Evolutionary conservation across 2,113 vertebrate genomes (phyloP), one percentile per base, ranked within the genome.

Genomic region (Saccopteryx leptura): DNA sequence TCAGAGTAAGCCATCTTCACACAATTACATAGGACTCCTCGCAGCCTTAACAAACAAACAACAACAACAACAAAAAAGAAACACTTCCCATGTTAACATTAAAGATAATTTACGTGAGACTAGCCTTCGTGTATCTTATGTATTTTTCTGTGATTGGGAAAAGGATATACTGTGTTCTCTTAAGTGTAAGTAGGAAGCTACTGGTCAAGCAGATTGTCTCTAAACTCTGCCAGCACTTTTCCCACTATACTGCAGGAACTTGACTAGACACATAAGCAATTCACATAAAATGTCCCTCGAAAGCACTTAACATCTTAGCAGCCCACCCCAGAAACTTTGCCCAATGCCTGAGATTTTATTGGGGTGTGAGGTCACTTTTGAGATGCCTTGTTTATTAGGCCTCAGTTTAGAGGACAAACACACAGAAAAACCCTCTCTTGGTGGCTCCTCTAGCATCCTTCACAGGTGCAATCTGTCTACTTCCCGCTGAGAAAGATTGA

Each of bases 391-490:
- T 56, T 80, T 46, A 68, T 12, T 63, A 58, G 84, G n/a, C 54
- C 58, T 18, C 1, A 15, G 18, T 75, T 10, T 0, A 88, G 87
- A 85, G 14, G 31, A 17, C 11, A 69, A 71, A 21, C 24, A 7
- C 28, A 31, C 0, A 9, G n/a, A 10, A 31, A 1, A 31, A 18
- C 24, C 39, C 10, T 66, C 31, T 6, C 0, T 1, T 4, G 9
- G 0, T 10, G 39, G 11, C 80, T 85, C 63, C 4, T 88, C 65
- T 46, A 68, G 13, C 4, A n/a, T 31, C 14, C 31, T 86, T 50
- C 65, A 50, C 58, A 83, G 39, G 4, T 54, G 3, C n/a, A 74
- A n/a, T 9, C 69, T 79, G 74, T 86, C 54, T 2, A 2, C 74
- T 18, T 7, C 39, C 0, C 0, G 24, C 75, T 14, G 2, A 65